Base-by-base conservation (phyloP, 2,113 vertebrate genomes). In the Strix aluco region DNA sequence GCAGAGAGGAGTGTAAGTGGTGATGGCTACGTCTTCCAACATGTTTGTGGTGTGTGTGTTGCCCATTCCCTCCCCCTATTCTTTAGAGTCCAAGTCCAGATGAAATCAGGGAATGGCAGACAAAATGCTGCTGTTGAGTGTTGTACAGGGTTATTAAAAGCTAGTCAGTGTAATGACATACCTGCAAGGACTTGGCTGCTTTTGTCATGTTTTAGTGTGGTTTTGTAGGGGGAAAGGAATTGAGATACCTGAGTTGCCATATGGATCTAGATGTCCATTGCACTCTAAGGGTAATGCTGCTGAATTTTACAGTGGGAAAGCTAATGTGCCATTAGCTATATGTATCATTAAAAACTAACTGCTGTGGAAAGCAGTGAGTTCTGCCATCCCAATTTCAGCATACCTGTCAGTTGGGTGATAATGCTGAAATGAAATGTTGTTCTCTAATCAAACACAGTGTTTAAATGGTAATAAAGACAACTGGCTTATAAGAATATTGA, bases 21-120 rank as follows among this genome's bases (percentile, higher is more conserved):
- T 21, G 20, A 19, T 1, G 0, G 5, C 27, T 40, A 15, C 2
- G 0, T 61, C 62, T 66, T 46, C 75, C 47, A 22, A 2, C 1
- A 2, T 23, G 36, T 51, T 30, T 46, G 15, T 29, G 16, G 46
- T 20, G 46, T 47, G 46, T 47, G 18, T 47, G 46, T 21, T 3
- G 18, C 9, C 46, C 20, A 21, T 47, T 47, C 19, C 46, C 19
- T 51, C 13, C 10, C 9, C 10, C 15, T 2, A 19, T 57, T 65
- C 55, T 10, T 32, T 20, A 30, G 23, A 47, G 46, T 25, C 49
- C 36, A 34, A 7, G n/a, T 47, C 42, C 15, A 11, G 47, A 9
- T n/a, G 30, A 30, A 32, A 34, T 2, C 16, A 13, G 57, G 72
- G 49, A 34, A 46, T 9, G 9, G n/a, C 42, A 46, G 29, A 36